Evolutionary conservation across 2,797 vertebrate species (phyloP), one percentile per base, ranked within the genome.

Genomic region (Cheirogaleus major): DNA sequence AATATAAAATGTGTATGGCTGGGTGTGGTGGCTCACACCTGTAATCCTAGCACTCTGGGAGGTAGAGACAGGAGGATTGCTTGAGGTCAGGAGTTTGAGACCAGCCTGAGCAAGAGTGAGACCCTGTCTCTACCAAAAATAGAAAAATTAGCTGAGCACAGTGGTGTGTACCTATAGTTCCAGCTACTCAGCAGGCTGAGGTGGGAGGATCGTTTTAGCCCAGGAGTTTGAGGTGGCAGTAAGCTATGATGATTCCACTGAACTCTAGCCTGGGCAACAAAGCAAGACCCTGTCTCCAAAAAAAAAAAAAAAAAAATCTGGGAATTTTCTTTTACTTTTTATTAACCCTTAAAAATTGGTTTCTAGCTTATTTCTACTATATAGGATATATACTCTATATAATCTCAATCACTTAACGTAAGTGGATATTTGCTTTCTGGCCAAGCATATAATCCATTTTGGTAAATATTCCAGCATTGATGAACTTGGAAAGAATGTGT

Each of bases 271-370:
- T 45, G 27, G 70, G 70, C 30, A 27, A 45, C 4, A 27, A 27
- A 45, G 43, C 41, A 45, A 72, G 7, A 72, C 25, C 15, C 25
- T 2, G 1, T 72, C 41, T 72, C 41, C 14, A 72, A 45, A 72
- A 43, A 70, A 72, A 69, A 57, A 72, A 69, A 57, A 23, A 25
- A 63, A 63, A 75, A 50, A 63, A 78, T 88, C 61, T 83, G 69
- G 20, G 15, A 78, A 59, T 89, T 89, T 95, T 84, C 57, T 63
- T 93, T 81, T 86, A 65, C 30, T 91, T 87, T 82, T 82, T 72
- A 32, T 81, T 76, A 82, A 70, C 30, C 69, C 86, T 38, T 30
- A 93, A 91, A 35, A 63, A 63, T 20, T 45, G 18, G 43, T 73
- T 63, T 87, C 48, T 87, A 43, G 92, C 32, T 82, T 81, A 55